phyloP scores from a whole-genome alignment of 2,888 invertebrate genomes.

The Spialia ferax region DNA sequence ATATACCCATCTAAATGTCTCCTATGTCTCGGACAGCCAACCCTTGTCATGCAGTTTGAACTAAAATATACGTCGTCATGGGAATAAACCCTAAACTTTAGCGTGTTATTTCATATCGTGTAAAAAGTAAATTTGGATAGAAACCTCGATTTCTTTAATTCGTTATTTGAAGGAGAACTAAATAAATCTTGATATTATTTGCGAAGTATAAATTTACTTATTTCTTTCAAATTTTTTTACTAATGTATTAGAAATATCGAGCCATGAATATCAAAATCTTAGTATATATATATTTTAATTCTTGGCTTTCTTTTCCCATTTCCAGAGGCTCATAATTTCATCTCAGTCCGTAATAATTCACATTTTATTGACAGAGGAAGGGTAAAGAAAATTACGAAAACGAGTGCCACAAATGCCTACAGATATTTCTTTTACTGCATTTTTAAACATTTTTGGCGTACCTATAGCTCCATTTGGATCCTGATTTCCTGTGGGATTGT shows the following conservation, averaged over 20 bases:
- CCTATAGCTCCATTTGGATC: slow-evolving; percentile 8
- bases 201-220: too few relatives aligned
- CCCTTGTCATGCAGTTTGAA: neutral
- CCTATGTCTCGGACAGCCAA: neutral
- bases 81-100: neutral
- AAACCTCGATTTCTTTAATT: neutral
- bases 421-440: slow-evolving; percentile 12
- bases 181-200: too few relatives aligned
- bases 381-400: neutral
- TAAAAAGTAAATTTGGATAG: neutral
- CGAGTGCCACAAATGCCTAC: neutral
- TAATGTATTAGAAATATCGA: too few relatives aligned
- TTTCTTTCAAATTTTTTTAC: too few relatives aligned
- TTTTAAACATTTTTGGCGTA: slow-evolving; percentile 18
- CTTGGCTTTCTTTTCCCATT: too few relatives aligned
- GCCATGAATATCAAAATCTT: too few relatives aligned
- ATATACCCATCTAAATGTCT: too few relatives aligned
- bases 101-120: neutral
- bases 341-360: too few relatives aligned
- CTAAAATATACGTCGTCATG: neutral
- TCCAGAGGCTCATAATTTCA: too few relatives aligned
- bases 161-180: too few relatives aligned
- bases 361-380: neutral
- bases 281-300: too few relatives aligned
- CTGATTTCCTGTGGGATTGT: slow-evolving; percentile 31